Conservation (phyloP, 1,140 invertebrate genomes). For the Maconellicoccus hirsutus region DNA sequence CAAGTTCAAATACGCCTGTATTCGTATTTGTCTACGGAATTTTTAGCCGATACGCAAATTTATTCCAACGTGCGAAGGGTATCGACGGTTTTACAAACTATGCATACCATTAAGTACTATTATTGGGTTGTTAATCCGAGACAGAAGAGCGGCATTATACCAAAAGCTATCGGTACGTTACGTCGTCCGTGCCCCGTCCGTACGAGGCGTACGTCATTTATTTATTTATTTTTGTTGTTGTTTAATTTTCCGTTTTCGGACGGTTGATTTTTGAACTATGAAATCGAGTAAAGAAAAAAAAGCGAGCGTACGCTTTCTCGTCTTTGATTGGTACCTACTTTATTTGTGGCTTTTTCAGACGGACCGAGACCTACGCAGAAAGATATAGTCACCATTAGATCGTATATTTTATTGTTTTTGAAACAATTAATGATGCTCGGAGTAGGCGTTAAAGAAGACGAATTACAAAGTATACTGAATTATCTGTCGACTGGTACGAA, state of each 20-base stretch:
- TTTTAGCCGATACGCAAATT: slow-evolving; percentile 92
- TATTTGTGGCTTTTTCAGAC: slow-evolving; percentile 49
- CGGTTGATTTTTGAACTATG: too few relatives aligned
- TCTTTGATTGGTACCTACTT: neutral
- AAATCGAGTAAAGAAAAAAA: too few relatives aligned
- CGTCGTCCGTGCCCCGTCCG: too few relatives aligned
- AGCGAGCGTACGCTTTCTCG: too few relatives aligned
- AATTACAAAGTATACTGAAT: slow-evolving; percentile 95
- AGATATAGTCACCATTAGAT: slow-evolving; percentile 84
- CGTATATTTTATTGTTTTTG: slow-evolving; percentile 88
- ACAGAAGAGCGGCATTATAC: slow-evolving; percentile 84
- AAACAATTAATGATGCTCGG: slow-evolving; percentile 95
- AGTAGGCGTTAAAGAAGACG: slow-evolving; percentile 94
- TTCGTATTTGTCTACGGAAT: slow-evolving; percentile 94
- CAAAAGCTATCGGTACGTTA: slow-evolving; percentile 79
- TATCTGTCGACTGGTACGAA: slow-evolving; percentile 80
- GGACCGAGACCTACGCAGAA: slow-evolving; percentile 85
- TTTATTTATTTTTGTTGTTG: neutral
- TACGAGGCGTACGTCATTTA: neutral
- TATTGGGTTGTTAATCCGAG: slow-evolving; percentile 97
- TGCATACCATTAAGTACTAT: slow-evolving; percentile 97
- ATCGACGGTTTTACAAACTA: slow-evolving; percentile 92
- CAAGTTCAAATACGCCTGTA: slow-evolving; percentile 93
- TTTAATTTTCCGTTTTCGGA: neutral
- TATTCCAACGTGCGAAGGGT: slow-evolving; percentile 93